A percentile compares a stretch with the other conserved stretches of the same genome.
Evolutionary conservation across 2,113 vertebrate genomes (phyloP).

Genomic region (Delphinus delphis): DNA sequence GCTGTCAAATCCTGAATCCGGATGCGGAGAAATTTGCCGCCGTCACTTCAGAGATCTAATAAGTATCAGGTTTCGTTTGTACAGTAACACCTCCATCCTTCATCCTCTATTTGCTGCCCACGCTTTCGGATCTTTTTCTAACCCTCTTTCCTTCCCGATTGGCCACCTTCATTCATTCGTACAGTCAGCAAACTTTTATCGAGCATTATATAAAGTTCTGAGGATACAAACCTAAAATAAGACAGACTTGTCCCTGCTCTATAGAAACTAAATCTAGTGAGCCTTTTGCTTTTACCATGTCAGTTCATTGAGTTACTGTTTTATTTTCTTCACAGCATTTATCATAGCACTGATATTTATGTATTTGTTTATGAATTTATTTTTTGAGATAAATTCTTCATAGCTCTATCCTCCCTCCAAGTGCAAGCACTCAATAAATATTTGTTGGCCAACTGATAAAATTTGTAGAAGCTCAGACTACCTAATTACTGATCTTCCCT

Average conservation of each 20-base stretch:
- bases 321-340: not conserved
- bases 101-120: not conserved
- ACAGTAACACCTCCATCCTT: not conserved
- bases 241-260: not conserved
- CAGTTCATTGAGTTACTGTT: not conserved
- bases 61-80: not conserved
- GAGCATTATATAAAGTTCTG: not conserved
- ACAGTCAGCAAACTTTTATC: not conserved
- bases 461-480: not conserved
- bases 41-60: not conserved
- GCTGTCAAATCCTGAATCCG: not conserved
- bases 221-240: not conserved
- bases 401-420: not conserved
- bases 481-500: not conserved
- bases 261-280: not conserved
- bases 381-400: not conserved
- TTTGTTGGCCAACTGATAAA: not conserved
- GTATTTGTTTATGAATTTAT: not conserved
- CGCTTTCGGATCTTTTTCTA: not conserved
- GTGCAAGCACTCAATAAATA: not conserved
- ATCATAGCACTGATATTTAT: not conserved
- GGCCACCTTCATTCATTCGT: not conserved
- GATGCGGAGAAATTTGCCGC: not conserved
- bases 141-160: not conserved
- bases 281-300: not conserved